phyloP scores from a whole-genome alignment of 2,888 invertebrate species.

The Villa cingulata region DNA sequence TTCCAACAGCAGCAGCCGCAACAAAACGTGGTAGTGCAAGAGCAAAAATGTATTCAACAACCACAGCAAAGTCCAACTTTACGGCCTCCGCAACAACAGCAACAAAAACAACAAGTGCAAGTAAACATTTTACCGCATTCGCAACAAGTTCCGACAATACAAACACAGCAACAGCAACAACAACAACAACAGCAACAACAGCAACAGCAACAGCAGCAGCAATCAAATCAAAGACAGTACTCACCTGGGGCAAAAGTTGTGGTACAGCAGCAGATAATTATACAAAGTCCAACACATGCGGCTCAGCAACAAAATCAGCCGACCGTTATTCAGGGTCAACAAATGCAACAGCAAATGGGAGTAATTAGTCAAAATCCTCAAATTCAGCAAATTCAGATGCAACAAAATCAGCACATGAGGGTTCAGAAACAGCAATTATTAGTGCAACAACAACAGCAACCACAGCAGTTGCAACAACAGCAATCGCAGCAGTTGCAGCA shows the following conservation, averaged over 20 bases:
- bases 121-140: slow-evolving; percentile 23
- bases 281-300: neutral
- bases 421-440: slow-evolving; percentile 7
- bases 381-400: slow-evolving; percentile 1
- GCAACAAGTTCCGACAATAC: slow-evolving; percentile 29
- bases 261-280: neutral
- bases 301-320: neutral
- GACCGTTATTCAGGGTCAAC: too few species aligned
- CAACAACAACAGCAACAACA: neutral
- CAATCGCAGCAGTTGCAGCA: neutral
- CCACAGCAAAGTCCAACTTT: too few species aligned
- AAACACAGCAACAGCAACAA: slow-evolving; percentile 2
- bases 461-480: neutral
- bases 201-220: neutral
- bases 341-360: neutral
- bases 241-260: too few species aligned
- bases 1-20: slow-evolving; percentile 8
- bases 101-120: slow-evolving; percentile 4
- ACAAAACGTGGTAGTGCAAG: neutral
- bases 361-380: too few species aligned
- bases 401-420: neutral
- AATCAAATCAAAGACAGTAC: neutral
- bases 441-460: slow-evolving; percentile 11
- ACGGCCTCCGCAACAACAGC: slow-evolving; percentile 7
- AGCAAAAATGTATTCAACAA: slow-evolving; percentile 1